These are phyloP conservation scores for Chelon labrosus DNA, from an alignment of 2,797 vertebrate species.

Conservation along the genomic window DNA sequence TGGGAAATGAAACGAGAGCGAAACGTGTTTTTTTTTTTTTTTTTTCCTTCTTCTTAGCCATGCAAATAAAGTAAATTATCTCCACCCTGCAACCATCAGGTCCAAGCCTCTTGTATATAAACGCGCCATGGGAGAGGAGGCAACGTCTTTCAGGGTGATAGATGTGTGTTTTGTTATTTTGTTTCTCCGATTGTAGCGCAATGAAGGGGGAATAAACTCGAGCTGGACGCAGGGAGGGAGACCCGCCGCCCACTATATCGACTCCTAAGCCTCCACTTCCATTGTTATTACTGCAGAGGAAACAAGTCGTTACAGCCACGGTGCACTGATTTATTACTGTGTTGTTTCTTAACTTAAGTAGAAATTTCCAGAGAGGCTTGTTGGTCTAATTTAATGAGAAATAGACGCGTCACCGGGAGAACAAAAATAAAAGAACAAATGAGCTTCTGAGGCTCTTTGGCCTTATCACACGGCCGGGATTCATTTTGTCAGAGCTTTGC, in stretches of 20 bases:
- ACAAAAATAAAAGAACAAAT: neutral
- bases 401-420: neutral
- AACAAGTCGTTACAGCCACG: conserved; percentile 59
- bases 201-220: conserved; percentile 32
- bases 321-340: conserved; percentile 58
- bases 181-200: conserved; percentile 35
- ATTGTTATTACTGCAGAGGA: conserved; percentile 74
- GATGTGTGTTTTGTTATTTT: conserved; percentile 57
- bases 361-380: conserved; percentile 49
- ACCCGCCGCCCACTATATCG: conserved; percentile 28
- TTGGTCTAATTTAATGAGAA: conserved; percentile 36
- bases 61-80: conserved; percentile 64
- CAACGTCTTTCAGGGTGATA: conserved; percentile 19
- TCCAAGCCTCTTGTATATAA: conserved; percentile 42
- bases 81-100: conserved; percentile 37
- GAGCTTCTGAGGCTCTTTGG: conserved; percentile 21
- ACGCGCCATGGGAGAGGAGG: conserved; percentile 17
- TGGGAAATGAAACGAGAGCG: conserved; percentile 85
- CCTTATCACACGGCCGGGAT: conserved; percentile 52
- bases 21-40: conserved; percentile 18
- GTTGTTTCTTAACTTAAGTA: conserved; percentile 62
- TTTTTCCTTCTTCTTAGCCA: conserved; percentile 17
- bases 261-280: conserved; percentile 59
- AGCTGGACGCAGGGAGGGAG: conserved; percentile 15
- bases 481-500: conserved; percentile 35